Evolutionary conservation across 2,113 vertebrate genomes (phyloP).

Genomic region (Platysternon megacephalum): DNA sequence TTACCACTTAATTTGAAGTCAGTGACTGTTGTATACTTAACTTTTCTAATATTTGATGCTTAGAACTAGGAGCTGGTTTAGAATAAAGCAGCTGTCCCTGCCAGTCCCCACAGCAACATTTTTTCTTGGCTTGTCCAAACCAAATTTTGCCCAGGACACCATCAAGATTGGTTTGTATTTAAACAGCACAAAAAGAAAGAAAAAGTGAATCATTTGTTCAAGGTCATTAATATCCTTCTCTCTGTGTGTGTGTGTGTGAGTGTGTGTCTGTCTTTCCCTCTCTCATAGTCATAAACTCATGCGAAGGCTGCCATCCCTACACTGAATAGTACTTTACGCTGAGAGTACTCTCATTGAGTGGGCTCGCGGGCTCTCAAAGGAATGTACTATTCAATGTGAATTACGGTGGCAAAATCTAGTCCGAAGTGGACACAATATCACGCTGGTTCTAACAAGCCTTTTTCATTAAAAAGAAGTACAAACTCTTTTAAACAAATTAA

Average conservation of each 20-base stretch:
- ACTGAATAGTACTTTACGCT: neutral
- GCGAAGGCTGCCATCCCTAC: neutral
- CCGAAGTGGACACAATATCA: neutral
- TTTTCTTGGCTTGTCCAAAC: constrained; percentile 16
- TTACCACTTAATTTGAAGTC: constrained; percentile 78
- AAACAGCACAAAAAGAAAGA: constrained; percentile 55
- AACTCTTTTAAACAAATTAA: neutral
- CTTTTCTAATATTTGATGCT: constrained; percentile 47
- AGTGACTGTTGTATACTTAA: constrained; percentile 66
- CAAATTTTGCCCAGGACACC: constrained; percentile 56
- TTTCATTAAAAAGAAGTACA: neutral
- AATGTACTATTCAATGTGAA: neutral
- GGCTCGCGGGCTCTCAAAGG: neutral
- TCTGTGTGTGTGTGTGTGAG: neutral
- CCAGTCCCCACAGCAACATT: constrained; percentile 35
- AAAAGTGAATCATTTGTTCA: constrained; percentile 57
- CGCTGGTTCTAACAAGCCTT: fast-evolving
- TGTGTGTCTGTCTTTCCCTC: neutral
- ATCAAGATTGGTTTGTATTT: constrained; percentile 50
- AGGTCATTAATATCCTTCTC: neutral
- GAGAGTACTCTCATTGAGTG: neutral
- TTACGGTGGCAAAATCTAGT: fast-evolving
- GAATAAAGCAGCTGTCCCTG: constrained; percentile 54
- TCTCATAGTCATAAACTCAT: neutral
- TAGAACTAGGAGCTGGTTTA: constrained; percentile 28